Evolutionary conservation across 2,797 vertebrate species (phyloP), one percentile per base, ranked within the genome.

Genomic region (Crocodylus rhombifer): DNA sequence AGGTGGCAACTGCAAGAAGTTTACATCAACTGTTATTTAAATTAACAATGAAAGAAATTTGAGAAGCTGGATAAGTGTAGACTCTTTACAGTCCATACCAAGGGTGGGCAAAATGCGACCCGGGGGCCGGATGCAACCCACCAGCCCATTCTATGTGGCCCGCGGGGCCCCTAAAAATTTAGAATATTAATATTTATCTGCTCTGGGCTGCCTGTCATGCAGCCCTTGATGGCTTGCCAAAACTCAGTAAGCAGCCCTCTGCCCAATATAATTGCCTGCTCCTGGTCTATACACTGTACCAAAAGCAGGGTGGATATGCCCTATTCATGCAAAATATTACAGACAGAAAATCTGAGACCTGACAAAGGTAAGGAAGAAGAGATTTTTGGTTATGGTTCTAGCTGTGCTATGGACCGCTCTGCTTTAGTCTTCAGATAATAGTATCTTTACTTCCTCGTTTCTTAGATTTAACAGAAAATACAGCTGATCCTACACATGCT

Each of bases 391-490:
- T 90, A 63, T 63, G 7, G 0, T 0, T 51, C 13, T 8, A 86
- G 17, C 18, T 92, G 79, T 92, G 17, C 57, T 87, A n/a, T 88
- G 28, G 85, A 80, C 65, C 33, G 23, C 61, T 91, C 71, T 77
- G 75, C 57, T 30, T 74, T 57, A 80, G 71, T 80, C 73, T 33
- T 42, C 73, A 95, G 65, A 81, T 91, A 94, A 94, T 1, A 85
- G 77, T 86, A 21, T 67, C 18, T 91, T 88, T 90, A 87, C 80
- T 26, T 30, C 93, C 51, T 91, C 77, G 10, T 23, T 95, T 62
- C 26, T 76, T 73, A 69, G 67, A 90, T 89, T 95, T 95, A 93
- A 84, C 73, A 86, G 55, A 91, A 90, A 87, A 90, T 95, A 91
- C 69, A 90, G 71, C 89, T 92, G 63, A 51, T 51, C 82, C 84